Percentiles rank a stretch among this genome's conserved stretches.
phyloP scores from a whole-genome alignment of 2,113 vertebrate species.

The Takifugu bimaculatus region DNA sequence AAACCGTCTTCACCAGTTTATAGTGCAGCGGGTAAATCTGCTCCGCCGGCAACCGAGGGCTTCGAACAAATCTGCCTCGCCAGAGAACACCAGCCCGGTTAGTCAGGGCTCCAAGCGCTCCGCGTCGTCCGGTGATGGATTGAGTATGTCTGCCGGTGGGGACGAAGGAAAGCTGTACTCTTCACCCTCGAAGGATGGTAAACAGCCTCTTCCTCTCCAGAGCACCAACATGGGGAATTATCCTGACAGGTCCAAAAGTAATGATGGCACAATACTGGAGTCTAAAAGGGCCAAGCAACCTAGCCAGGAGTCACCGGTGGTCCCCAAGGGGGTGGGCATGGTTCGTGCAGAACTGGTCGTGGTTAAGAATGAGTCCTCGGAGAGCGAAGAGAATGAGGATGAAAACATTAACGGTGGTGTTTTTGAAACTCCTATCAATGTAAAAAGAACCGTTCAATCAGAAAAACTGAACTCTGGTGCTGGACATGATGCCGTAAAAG shows the following conservation, averaged over 20 bases:
- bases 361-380: constrained; percentile 81
- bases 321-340: constrained; percentile 54
- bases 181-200: constrained; percentile 51
- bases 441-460: constrained; percentile 39
- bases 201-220: constrained; percentile 43
- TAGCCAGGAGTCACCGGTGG: constrained; percentile 38
- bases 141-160: constrained; percentile 40
- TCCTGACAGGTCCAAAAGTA: constrained; percentile 42
- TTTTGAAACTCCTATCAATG: constrained; percentile 49
- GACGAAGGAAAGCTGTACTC: constrained; percentile 49
- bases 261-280: constrained; percentile 28
- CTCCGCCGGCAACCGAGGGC: constrained; percentile 39
- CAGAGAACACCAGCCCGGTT: constrained; percentile 45
- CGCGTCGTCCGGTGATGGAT: constrained; percentile 55
- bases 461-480: constrained; percentile 33
- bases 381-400: constrained; percentile 72
- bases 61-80: constrained; percentile 39
- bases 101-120: constrained; percentile 52
- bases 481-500: constrained; percentile 20
- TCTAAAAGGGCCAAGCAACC: constrained; percentile 37
- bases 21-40: constrained; percentile 40
- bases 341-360: constrained; percentile 76
- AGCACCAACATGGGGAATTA: constrained; percentile 38
- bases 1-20: constrained; percentile 45
- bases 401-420: constrained; percentile 54